These are phyloP conservation scores for Chymomyza fuscimana DNA, from an alignment of 2,888 invertebrate genomes.

Conservation along the genomic window DNA sequence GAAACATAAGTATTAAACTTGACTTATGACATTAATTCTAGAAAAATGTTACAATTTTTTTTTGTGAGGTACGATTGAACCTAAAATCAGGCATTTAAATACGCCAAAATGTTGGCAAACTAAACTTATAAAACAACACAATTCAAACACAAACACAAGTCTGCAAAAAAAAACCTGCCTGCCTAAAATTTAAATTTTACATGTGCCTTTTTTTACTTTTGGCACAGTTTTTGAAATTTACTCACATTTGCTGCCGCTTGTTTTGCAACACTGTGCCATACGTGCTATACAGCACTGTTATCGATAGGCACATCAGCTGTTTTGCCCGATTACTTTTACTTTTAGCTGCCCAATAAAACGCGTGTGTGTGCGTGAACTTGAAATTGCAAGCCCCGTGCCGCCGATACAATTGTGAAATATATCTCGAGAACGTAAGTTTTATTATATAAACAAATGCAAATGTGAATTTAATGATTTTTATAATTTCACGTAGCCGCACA, in stretches of 20 bases:
- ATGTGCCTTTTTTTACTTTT: too few relatives aligned
- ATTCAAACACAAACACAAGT: too few relatives aligned
- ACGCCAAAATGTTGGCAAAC: too few relatives aligned
- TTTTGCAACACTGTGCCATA: background rate
- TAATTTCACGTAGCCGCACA: background rate
- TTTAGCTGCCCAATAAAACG: background rate
- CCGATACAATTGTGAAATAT: constrained; percentile 39
- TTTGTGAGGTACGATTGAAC: too few relatives aligned
- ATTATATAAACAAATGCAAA: constrained; percentile 62
- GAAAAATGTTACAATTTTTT: too few relatives aligned
- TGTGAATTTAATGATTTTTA: background rate
- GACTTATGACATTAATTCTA: too few relatives aligned
- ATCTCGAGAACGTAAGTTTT: constrained; percentile 40
- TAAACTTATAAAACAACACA: too few relatives aligned
- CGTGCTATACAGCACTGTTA: background rate
- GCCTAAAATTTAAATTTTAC: too few relatives aligned
- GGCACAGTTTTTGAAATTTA: background rate
- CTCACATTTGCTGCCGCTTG: background rate
- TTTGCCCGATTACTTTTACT: background rate
- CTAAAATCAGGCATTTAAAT: too few relatives aligned
- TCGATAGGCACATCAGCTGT: constrained; percentile 40
- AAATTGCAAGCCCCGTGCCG: constrained; percentile 13
- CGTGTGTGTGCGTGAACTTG: constrained; percentile 28
- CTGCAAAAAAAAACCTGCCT: too few relatives aligned
- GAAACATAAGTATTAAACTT: too few relatives aligned